Evolutionary conservation across 2,113 vertebrate genomes (phyloP).

Genomic region (Ursus arctos): DNA sequence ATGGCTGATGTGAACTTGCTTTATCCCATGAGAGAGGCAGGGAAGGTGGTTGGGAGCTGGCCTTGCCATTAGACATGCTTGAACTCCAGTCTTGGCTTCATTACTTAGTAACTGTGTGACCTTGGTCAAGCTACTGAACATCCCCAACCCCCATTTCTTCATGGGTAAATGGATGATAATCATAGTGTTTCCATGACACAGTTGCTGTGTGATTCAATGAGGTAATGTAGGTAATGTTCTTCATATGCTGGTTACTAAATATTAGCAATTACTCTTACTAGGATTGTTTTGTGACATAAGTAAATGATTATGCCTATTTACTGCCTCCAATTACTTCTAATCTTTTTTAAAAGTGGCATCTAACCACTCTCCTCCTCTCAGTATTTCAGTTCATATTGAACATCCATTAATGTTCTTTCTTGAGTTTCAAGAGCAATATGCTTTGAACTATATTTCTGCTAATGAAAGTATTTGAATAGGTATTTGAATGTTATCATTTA

Average conservation of each 20-base stretch:
- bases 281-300: neutral
- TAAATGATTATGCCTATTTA: neutral
- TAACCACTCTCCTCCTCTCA: neutral
- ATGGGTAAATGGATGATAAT: neutral
- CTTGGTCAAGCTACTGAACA: constrained; percentile 34
- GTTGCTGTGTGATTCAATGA: neutral
- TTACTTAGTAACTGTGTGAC: neutral
- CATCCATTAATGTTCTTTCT: constrained; percentile 18
- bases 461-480: neutral
- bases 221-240: neutral
- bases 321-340: neutral
- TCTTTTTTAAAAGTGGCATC: neutral
- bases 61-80: constrained; percentile 28
- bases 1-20: constrained; percentile 54
- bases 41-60: neutral
- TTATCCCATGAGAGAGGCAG: constrained; percentile 10
- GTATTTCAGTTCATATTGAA: neutral
- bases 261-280: neutral
- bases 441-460: neutral
- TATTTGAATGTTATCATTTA: neutral
- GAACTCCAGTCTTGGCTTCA: constrained; percentile 7
- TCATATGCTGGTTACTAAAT: neutral
- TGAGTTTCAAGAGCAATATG: neutral
- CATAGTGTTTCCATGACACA: neutral
- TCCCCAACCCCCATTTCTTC: neutral